Conservation (phyloP, 2,797 vertebrate species). For the Furcifer pardalis region DNA sequence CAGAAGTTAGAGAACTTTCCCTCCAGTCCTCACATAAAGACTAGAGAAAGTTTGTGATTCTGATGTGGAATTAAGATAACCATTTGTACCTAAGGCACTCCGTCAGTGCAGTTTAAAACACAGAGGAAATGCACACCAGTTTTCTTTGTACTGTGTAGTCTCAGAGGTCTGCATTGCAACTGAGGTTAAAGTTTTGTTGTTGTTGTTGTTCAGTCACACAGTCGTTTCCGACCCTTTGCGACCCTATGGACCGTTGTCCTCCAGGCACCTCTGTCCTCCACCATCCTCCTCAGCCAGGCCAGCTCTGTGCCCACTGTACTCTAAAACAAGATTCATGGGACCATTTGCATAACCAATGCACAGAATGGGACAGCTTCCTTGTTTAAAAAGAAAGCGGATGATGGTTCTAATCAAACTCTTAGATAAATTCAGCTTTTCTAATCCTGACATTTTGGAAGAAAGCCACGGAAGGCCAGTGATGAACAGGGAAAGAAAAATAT, state of each 20-base stretch:
- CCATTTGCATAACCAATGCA: neutral
- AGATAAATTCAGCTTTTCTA: neutral
- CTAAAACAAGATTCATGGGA: neutral
- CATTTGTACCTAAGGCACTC: neutral
- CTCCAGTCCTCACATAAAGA: neutral
- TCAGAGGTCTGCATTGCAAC: neutral
- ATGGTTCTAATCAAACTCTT: neutral
- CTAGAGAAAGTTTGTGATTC: neutral
- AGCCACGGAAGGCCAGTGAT: neutral
- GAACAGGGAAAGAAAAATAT: neutral
- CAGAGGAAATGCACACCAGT: neutral
- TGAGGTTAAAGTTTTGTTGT: neutral
- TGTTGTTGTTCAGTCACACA: no score
- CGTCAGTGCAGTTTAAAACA: neutral
- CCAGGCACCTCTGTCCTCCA: no score
- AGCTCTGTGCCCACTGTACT: no score
- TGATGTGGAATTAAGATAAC: neutral
- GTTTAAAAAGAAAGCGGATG: neutral
- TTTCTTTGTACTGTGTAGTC: neutral
- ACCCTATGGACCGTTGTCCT: no score
- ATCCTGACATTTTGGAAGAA: constrained; percentile 2
- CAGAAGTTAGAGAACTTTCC: neutral
- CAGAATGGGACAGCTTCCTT: neutral
- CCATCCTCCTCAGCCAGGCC: no score
- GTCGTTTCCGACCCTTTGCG: no score